Conservation (phyloP, 1,140 invertebrate species). For the Orchestia grillus region DNA sequence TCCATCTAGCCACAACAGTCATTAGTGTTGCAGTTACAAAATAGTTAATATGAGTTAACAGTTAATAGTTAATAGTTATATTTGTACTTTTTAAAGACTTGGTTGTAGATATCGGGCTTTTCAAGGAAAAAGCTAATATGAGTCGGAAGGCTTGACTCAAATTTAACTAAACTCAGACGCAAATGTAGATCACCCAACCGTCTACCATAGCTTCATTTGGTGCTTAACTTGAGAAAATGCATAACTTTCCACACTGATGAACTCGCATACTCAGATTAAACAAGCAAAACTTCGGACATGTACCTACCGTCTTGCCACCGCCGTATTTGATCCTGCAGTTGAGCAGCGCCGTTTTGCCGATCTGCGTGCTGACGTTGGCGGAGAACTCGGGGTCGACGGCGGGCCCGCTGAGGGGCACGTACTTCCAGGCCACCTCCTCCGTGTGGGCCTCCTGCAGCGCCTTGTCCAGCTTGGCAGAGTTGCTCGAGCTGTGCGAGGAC, state of each 20-base stretch:
- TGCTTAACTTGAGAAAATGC: too few species aligned
- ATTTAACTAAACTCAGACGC: background rate
- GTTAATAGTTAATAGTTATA: too few species aligned
- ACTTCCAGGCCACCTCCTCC: constrained; percentile 59
- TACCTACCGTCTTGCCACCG: constrained; percentile 87
- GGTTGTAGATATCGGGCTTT: too few species aligned
- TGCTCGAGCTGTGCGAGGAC: background rate
- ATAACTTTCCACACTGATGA: too few species aligned
- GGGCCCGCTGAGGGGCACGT: constrained; percentile 76
- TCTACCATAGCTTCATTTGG: too few species aligned
- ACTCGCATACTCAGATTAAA: too few species aligned
- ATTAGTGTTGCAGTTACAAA: too few species aligned
- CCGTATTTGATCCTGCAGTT: constrained; percentile 88
- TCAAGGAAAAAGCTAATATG: too few species aligned
- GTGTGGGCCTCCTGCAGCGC: constrained; percentile 60
- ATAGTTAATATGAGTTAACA: too few species aligned
- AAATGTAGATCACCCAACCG: too few species aligned
- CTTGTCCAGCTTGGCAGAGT: constrained; percentile 48
- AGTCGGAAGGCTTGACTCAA: background rate
- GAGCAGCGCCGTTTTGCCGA: constrained; percentile 85
- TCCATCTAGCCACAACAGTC: too few species aligned
- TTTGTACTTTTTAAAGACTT: too few species aligned
- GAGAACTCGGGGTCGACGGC: constrained; percentile 88
- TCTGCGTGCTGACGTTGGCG: constrained; percentile 85
- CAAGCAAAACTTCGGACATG: background rate